Percentiles rank a stretch among this genome's conserved stretches.
Evolutionary conservation across 2,113 vertebrate genomes (phyloP).

Genomic region (Chionomys nivalis): DNA sequence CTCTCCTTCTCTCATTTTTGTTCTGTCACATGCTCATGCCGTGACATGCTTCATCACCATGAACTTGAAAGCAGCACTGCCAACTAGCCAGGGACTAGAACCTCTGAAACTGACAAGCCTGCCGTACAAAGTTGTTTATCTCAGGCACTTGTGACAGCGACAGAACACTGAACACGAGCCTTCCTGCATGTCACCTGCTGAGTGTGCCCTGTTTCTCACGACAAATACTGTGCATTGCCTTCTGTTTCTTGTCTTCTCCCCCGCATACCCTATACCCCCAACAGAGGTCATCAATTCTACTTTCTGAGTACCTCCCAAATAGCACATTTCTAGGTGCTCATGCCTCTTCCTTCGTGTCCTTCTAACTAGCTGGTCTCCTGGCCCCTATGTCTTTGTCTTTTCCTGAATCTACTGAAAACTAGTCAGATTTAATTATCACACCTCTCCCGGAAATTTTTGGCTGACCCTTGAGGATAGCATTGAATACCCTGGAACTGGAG

Average conservation of each 20-base stretch:
- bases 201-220: not conserved
- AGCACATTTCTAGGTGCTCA: not conserved
- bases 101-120: not conserved
- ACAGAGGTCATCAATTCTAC: not conserved
- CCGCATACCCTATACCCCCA: not conserved
- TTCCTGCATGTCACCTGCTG: not conserved
- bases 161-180: not conserved
- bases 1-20: not conserved
- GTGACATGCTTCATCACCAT: not conserved
- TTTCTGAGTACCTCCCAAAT: not conserved
- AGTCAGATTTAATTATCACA: not conserved
- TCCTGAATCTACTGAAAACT: not conserved
- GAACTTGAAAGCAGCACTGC: not conserved
- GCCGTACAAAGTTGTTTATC: not conserved
- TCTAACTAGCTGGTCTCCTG: not conserved
- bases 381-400: not conserved
- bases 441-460: not conserved
- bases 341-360: not conserved
- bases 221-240: not conserved
- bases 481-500: not conserved
- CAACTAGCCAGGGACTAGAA: not conserved
- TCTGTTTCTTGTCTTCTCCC: not conserved
- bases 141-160: not conserved
- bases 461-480: not conserved
- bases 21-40: not conserved